Conservation (phyloP, 2,797 vertebrate species). For the Gadopsis marmoratus region DNA sequence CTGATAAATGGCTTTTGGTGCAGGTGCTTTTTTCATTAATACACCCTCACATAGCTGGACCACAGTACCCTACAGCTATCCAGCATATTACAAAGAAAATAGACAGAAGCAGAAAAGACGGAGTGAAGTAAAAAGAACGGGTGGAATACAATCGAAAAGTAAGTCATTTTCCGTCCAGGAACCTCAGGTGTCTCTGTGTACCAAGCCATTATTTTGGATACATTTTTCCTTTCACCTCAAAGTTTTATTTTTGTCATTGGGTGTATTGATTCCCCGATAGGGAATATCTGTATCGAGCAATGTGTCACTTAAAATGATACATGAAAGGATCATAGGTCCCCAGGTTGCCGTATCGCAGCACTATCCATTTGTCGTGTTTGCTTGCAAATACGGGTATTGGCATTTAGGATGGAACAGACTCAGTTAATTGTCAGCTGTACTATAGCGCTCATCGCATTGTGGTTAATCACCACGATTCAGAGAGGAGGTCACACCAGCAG, state of each 20-base stretch:
- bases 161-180: constrained; percentile 11
- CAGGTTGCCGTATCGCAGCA: constrained; percentile 49
- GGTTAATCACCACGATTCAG: not conserved
- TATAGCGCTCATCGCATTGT: constrained; percentile 44
- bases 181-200: constrained; percentile 42
- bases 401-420: constrained; percentile 60
- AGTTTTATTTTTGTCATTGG: constrained; percentile 43
- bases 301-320: constrained; percentile 78
- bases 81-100: constrained; percentile 55
- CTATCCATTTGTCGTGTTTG: constrained; percentile 63
- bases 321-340: constrained; percentile 65
- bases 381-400: constrained; percentile 64
- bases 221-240: constrained; percentile 41
- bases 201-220: constrained; percentile 49
- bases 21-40: constrained; percentile 69
- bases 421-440: constrained; percentile 45
- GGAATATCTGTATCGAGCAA: constrained; percentile 69
- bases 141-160: constrained; percentile 13
- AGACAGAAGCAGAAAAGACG: constrained; percentile 30
- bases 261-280: constrained; percentile 65
- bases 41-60: constrained; percentile 38
- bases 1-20: constrained; percentile 71
- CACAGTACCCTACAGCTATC: constrained; percentile 55
- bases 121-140: constrained; percentile 32
- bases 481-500: not conserved